Evolutionary conservation across 2,888 invertebrate species (phyloP).

Genomic region (Tenthredo amoena): DNA sequence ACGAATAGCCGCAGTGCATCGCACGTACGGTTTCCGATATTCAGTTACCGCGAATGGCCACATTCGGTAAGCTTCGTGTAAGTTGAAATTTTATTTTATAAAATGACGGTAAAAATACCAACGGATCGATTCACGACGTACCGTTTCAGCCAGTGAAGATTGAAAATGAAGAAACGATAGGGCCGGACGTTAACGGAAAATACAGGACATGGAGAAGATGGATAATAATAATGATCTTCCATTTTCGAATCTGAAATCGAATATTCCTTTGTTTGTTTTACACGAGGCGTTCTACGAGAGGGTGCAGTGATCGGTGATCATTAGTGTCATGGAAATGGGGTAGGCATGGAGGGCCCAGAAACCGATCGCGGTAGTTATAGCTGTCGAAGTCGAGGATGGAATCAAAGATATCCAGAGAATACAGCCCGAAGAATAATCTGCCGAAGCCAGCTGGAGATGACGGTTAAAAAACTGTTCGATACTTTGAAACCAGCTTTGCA

Average conservation of each 20-base stretch:
- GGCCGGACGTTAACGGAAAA: background rate
- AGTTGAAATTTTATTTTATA: background rate
- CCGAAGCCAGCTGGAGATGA: background rate
- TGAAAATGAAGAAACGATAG: background rate
- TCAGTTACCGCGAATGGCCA: conserved; percentile 1
- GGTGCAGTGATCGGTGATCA: conserved; percentile 10
- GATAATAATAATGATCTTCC: background rate
- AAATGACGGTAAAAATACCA: background rate
- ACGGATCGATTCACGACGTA: no score
- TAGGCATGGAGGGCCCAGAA: background rate
- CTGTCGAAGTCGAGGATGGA: background rate
- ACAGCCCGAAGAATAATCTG: background rate
- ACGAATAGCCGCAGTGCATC: background rate
- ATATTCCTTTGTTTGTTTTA: conserved; percentile 11
- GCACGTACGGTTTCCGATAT: background rate
- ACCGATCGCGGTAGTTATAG: background rate
- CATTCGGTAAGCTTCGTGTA: background rate
- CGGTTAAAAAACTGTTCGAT: background rate
- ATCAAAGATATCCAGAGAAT: background rate
- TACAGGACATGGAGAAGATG: background rate
- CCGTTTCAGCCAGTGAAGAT: no score
- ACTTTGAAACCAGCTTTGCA: background rate
- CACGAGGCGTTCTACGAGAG: background rate
- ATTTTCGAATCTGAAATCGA: background rate
- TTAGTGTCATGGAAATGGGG: conserved; percentile 28